Evolutionary conservation across 2,797 vertebrate genomes (phyloP).

Genomic region (Peromyscus melanophrys): DNA sequence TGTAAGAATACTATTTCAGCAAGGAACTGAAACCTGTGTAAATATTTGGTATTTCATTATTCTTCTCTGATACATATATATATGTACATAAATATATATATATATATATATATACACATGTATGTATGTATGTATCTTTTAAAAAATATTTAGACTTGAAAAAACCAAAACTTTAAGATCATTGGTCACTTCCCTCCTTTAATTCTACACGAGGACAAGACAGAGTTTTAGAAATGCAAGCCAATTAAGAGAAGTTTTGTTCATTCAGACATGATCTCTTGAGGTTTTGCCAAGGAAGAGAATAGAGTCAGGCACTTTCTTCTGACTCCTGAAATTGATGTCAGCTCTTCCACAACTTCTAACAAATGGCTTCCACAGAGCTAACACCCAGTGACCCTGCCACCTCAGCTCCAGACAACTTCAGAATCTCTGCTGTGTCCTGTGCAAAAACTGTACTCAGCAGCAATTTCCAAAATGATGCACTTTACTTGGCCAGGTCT

Average conservation of each 20-base stretch:
- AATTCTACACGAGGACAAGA: not conserved
- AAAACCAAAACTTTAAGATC: not conserved
- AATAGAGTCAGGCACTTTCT: conserved; percentile 8
- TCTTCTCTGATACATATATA: too few relatives aligned
- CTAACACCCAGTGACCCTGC: not conserved
- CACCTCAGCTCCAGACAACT: not conserved
- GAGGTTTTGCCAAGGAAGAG: conserved; percentile 54
- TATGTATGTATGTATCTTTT: not conserved
- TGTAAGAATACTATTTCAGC: not conserved
- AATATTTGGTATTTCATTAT: not conserved
- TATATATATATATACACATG: too few relatives aligned
- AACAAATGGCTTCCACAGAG: not conserved
- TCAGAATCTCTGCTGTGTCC: not conserved
- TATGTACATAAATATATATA: too few relatives aligned
- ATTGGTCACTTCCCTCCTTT: not conserved
- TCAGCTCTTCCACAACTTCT: conserved; percentile 8
- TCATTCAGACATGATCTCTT: conserved; percentile 7
- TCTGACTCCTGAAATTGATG: conserved; percentile 61
- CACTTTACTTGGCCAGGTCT: conserved; percentile 53
- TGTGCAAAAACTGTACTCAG: not conserved
- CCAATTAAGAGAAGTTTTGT: conserved; percentile 35
- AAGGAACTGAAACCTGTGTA: not conserved
- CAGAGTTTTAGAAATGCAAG: conserved; percentile 13
- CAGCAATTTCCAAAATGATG: conserved; percentile 72
- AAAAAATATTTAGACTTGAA: not conserved